phyloP scores from a whole-genome alignment of 2,888 invertebrate species.

The Eupithecia tripunctaria region DNA sequence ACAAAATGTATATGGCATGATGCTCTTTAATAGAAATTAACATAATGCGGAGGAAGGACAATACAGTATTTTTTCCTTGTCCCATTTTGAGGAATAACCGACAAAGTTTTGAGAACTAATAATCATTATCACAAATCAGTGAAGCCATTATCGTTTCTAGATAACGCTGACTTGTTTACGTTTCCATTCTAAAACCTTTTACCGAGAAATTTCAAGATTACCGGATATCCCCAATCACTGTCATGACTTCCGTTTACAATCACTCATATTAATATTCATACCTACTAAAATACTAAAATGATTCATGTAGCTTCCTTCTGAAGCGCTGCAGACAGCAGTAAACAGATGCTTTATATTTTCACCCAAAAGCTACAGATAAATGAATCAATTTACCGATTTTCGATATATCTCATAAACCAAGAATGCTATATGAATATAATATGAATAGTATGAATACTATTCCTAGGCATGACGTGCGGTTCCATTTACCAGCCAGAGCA shows the following conservation, averaged over 20 bases:
- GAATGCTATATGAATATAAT: not conserved
- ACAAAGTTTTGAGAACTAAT: not conserved
- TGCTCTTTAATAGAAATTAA: not conserved
- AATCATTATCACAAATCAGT: conserved; percentile 6
- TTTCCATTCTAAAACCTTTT: conserved; percentile 22
- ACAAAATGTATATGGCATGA: not conserved
- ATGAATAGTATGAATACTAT: not conserved
- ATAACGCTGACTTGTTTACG: conserved; percentile 14
- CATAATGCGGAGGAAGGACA: not conserved
- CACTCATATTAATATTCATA: conserved; percentile 23
- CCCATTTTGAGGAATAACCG: not conserved
- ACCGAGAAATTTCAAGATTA: conserved; percentile 23
- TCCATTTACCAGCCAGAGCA: not conserved
- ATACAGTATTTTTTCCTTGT: not conserved
- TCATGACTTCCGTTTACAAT: conserved; percentile 31
- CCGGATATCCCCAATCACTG: conserved; percentile 29
- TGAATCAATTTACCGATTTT: not conserved
- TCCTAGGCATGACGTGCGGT: not conserved
- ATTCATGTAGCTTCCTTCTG: not conserved
- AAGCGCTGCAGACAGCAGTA: not conserved
- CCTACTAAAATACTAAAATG: not conserved
- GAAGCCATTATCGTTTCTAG: not conserved
- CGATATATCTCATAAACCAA: not conserved
- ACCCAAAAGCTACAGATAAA: not conserved
- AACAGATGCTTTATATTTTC: not conserved